phyloP scores from a whole-genome alignment of 2,888 invertebrate genomes.

The Acleris laterana region DNA sequence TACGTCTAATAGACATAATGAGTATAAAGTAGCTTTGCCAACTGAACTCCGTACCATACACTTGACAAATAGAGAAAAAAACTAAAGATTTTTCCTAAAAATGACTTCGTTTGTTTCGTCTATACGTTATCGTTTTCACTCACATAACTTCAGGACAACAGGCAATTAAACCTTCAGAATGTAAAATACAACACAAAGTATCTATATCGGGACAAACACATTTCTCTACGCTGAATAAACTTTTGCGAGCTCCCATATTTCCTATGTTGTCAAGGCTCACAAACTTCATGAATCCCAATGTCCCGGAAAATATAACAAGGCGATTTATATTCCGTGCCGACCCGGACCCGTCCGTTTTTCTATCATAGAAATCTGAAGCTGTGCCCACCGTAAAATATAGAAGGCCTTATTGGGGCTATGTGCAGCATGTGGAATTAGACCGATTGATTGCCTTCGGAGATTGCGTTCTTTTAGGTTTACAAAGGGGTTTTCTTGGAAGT shows the following conservation, averaged over 20 bases:
- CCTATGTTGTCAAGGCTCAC: conserved; percentile 69
- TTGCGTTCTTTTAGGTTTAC: conserved; percentile 14
- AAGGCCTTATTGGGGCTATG: conserved; percentile 49
- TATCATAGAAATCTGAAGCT: conserved; percentile 75
- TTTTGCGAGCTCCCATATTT: conserved; percentile 32
- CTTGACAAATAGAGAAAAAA: too few species aligned
- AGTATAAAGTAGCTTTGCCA: too few species aligned
- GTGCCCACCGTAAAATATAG: conserved; percentile 55
- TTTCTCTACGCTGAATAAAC: conserved; percentile 29
- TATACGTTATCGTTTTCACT: neutral
- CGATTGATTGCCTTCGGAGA: conserved; percentile 32
- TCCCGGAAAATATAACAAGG: conserved; percentile 83
- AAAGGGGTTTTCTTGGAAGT: too few species aligned
- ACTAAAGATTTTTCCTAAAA: too few species aligned
- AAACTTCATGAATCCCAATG: conserved; percentile 83
- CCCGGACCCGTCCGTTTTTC: conserved; percentile 71
- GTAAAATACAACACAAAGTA: neutral
- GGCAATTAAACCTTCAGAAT: neutral
- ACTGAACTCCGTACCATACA: too few species aligned
- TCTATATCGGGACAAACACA: conserved; percentile 6
- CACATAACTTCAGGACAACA: neutral
- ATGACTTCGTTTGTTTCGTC: too few species aligned
- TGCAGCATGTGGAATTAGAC: conserved; percentile 43
- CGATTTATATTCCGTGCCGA: conserved; percentile 81
- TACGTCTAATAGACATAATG: too few species aligned